Evolutionary conservation across 1,140 invertebrate species (phyloP), one percentile per base, ranked within the genome.

Genomic region (Acromyrmex charruanus): DNA sequence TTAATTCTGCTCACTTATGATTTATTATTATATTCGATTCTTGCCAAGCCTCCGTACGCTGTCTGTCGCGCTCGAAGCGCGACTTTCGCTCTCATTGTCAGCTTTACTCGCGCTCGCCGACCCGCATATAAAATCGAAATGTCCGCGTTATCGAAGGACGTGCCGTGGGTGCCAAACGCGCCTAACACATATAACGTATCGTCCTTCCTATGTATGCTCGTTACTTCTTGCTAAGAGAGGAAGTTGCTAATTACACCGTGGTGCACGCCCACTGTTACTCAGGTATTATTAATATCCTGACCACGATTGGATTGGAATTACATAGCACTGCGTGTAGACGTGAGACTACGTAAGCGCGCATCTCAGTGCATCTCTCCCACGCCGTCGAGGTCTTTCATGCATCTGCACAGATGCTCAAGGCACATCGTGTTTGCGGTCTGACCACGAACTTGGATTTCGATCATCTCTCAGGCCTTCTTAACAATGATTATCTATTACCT

Each of bases 281-380:
- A 66, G 28, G 14, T 55, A 58, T 58, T 79, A 85, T 85, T 85
- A 85, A 85, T 85, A 85, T 44, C 61, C 3, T 21, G 61, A 77
- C 72, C 63, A 55, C 28, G 74, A 77, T 58, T 39, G 84, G 74
- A 85, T 63, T 85, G 61, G 65, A 88, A 88, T 91, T 88, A 86
- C 65, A 58, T 49, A 53, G 49, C 49, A 66, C 16, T 65, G 53
- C 84, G 65, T 12, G 63, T 75, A 80, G 66, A 87, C 84, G 87
- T 84, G 90, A 85, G 49, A 51, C 86, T 63, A 85, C 81, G 80
- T 75, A 88, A 90, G 86, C 74, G 59, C 86, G 85, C 35, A 63
- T 80, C 16, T 44, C 39, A 10, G 39, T 6, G 53, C 53, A 44
- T 55, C 85, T 91, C 88, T 91, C 90, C 85, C 89, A 92, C 88